These are phyloP conservation scores for Notamacropus eugenii DNA, from an alignment of 2,797 vertebrate species.

Conservation along the genomic window DNA sequence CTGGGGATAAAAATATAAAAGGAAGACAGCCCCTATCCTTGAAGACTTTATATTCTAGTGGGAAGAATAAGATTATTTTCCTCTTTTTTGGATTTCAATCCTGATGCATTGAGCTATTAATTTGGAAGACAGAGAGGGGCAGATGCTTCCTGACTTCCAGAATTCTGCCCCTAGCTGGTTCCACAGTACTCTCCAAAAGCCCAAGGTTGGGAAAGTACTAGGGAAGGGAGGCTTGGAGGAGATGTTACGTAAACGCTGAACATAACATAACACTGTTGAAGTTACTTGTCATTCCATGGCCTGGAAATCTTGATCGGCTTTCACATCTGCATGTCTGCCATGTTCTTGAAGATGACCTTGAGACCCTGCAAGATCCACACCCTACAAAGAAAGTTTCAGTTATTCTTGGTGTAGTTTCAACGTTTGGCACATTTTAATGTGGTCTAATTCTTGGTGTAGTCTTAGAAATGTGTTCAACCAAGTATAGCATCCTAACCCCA, in stretches of 20 bases:
- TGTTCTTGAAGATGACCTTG: not conserved
- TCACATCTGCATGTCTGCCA: not conserved
- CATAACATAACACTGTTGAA: not conserved
- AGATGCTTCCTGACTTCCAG: not conserved
- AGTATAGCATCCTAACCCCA: not conserved
- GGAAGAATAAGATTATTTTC: not conserved
- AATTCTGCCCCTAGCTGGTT: not conserved
- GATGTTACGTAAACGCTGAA: not conserved
- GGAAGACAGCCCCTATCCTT: not conserved
- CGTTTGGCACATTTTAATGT: not conserved
- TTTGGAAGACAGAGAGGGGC: not conserved
- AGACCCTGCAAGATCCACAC: not conserved
- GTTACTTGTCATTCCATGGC: not conserved
- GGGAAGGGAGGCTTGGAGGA: not conserved
- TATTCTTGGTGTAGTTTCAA: not conserved
- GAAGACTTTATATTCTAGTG: not conserved
- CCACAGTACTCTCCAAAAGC: not conserved
- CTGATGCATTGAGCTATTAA: not conserved
- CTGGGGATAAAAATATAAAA: not conserved
- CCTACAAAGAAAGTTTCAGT: not conserved
- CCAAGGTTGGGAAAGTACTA: not conserved
- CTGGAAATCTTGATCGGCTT: not conserved
- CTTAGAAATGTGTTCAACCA: not conserved
- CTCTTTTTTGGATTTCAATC: not conserved
- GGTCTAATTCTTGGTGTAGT: not conserved